These are phyloP conservation scores for Helogale parvula DNA, from an alignment of 2,113 vertebrate genomes.

Conservation along the genomic window DNA sequence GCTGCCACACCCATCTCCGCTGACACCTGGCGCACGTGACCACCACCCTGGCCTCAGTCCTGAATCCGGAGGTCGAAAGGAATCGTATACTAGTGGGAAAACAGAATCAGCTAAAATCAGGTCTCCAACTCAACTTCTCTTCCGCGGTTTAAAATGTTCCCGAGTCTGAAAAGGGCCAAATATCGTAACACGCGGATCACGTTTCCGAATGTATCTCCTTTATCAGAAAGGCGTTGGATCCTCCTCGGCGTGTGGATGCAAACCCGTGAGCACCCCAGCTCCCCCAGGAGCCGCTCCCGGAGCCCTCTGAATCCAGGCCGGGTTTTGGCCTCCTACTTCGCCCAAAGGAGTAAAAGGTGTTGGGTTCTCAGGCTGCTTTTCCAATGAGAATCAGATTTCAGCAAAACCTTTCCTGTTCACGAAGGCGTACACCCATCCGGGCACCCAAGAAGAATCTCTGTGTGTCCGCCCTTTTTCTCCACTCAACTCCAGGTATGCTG, in stretches of 20 bases:
- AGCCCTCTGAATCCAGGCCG: conserved; percentile 42
- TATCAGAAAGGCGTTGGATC: background rate
- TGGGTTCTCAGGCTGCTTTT: background rate
- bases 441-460: background rate
- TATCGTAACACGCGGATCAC: background rate
- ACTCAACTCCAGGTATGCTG: background rate
- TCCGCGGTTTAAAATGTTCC: background rate
- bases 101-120: conserved; percentile 21
- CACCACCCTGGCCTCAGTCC: background rate
- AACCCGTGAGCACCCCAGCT: background rate
- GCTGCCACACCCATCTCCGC: background rate
- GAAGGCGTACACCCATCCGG: background rate
- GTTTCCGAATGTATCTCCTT: conserved; percentile 1
- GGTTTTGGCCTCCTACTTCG: conserved; percentile 58
- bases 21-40: background rate
- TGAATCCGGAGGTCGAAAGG: conserved; percentile 32
- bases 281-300: background rate
- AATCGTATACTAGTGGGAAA: conserved; percentile 61
- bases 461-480: fast-evolving
- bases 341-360: background rate
- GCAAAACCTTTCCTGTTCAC: background rate
- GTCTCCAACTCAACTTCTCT: conserved; percentile 42
- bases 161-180: background rate
- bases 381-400: conserved; percentile 28
- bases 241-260: background rate